These are phyloP conservation scores for Epizoanthus illoricatus DNA, from an alignment of 92 coral and sea anemone species.

Conservation along the genomic window DNA sequence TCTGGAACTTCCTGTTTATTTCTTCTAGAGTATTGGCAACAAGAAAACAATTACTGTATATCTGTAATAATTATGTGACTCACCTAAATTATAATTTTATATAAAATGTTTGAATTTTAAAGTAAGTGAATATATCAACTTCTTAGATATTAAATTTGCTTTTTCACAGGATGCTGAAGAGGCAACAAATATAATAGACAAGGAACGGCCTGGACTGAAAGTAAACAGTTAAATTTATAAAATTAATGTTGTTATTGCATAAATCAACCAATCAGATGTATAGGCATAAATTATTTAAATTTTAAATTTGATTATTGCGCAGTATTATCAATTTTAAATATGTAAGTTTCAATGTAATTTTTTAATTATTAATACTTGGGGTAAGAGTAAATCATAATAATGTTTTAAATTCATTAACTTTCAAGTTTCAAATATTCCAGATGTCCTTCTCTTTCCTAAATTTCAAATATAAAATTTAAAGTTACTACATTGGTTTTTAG, in stretches of 20 bases:
- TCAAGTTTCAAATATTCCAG: not conserved
- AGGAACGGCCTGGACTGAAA: conserved; percentile 82
- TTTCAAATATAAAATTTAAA: too few relatives aligned
- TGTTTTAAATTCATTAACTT: not conserved
- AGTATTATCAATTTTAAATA: not conserved
- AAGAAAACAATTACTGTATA: too few relatives aligned
- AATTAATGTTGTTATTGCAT: not conserved
- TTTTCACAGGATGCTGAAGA: conserved; percentile 83
- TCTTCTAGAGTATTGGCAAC: too few relatives aligned
- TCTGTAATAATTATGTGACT: too few relatives aligned
- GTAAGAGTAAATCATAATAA: not conserved
- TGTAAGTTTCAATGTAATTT: not conserved
- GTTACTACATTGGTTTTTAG: not conserved
- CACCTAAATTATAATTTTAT: too few relatives aligned
- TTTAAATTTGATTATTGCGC: not conserved
- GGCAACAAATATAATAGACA: conserved; percentile 77
- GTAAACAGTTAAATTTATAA: conserved; percentile 41
- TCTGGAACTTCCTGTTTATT: too few relatives aligned
- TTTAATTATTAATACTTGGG: too few relatives aligned
- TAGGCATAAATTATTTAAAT: not conserved
- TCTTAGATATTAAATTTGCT: not conserved
- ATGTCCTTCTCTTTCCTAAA: too few relatives aligned
- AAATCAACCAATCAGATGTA: too few relatives aligned
- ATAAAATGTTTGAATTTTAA: too few relatives aligned
- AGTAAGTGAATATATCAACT: not conserved